These are phyloP conservation scores for Lophius piscatorius DNA, from an alignment of 2,113 vertebrate species.

Conservation along the genomic window DNA sequence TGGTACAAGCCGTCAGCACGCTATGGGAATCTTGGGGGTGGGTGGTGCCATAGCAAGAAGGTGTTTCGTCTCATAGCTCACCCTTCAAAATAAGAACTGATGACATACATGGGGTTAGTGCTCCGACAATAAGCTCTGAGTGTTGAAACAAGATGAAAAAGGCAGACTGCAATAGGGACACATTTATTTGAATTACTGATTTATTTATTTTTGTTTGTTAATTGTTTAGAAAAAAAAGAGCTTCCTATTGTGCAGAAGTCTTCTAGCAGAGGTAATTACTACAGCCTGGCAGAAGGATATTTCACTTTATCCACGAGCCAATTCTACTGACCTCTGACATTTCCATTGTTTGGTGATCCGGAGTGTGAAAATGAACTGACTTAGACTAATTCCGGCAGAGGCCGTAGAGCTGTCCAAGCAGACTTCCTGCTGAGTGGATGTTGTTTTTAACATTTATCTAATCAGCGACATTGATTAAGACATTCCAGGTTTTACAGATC, in stretches of 20 bases:
- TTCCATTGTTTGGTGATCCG: conserved; percentile 61
- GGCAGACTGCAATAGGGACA: neutral
- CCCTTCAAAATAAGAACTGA: conserved; percentile 19
- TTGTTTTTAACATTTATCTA: conserved; percentile 59
- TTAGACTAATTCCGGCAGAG: conserved; percentile 41
- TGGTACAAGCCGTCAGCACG: conserved; percentile 78
- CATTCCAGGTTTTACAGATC: conserved; percentile 24
- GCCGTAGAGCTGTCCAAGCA: conserved; percentile 41
- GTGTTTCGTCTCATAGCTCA: conserved; percentile 30
- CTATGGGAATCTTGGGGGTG: conserved; percentile 75
- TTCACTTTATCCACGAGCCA: conserved; percentile 17
- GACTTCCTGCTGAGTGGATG: conserved; percentile 63
- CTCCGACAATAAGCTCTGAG: neutral
- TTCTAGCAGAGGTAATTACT: conserved; percentile 26
- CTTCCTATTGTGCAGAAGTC: conserved; percentile 21
- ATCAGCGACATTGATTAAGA: conserved; percentile 51
- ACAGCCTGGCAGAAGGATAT: conserved; percentile 33
- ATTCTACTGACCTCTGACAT: conserved; percentile 47
- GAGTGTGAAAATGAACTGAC: conserved; percentile 60
- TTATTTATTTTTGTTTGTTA: too few species aligned
- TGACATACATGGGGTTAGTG: conserved; percentile 13
- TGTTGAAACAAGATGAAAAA: neutral
- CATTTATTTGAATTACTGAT: neutral
- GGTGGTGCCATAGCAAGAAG: conserved; percentile 29
- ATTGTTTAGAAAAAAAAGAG: neutral